Conservation (phyloP, 2,797 vertebrate species). For the Botia almorhae region DNA sequence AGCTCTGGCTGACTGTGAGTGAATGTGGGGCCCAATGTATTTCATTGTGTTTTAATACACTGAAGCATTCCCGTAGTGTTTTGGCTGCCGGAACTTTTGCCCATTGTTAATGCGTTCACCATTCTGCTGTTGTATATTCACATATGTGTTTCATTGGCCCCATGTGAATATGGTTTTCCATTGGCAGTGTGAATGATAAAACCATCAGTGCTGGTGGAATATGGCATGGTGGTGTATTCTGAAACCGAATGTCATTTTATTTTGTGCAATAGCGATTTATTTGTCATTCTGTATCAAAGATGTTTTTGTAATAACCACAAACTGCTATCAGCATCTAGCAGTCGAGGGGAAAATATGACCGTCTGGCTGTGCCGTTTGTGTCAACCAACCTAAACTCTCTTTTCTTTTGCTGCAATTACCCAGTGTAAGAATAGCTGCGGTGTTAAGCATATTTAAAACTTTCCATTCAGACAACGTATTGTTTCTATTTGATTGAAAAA, state of each 20-base stretch:
- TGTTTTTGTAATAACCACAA: slow-evolving; percentile 42
- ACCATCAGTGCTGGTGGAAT: slow-evolving; percentile 45
- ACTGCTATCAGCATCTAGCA: slow-evolving; percentile 17
- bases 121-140: slow-evolving; percentile 49
- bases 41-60: slow-evolving; percentile 55
- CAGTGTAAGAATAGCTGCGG: neutral
- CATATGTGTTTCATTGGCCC: slow-evolving; percentile 52
- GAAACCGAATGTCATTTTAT: slow-evolving; percentile 46
- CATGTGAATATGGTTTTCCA: slow-evolving; percentile 48
- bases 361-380: slow-evolving; percentile 13
- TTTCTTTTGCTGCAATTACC: slow-evolving; percentile 17
- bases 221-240: slow-evolving; percentile 24
- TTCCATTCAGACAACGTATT: slow-evolving; percentile 38
- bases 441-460: slow-evolving; percentile 33
- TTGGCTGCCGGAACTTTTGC: slow-evolving; percentile 50
- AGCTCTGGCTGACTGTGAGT: slow-evolving; percentile 23
- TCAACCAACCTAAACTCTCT: slow-evolving; percentile 9
- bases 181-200: slow-evolving; percentile 41
- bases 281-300: slow-evolving; percentile 35
- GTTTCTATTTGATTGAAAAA: slow-evolving; percentile 40
- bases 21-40: slow-evolving; percentile 30
- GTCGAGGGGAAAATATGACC: neutral
- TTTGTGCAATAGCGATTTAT: slow-evolving; percentile 42
- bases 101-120: slow-evolving; percentile 68
- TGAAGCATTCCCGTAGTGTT: slow-evolving; percentile 43